These are phyloP conservation scores for Boloria selene DNA, from an alignment of 2,888 invertebrate species.

Conservation along the genomic window DNA sequence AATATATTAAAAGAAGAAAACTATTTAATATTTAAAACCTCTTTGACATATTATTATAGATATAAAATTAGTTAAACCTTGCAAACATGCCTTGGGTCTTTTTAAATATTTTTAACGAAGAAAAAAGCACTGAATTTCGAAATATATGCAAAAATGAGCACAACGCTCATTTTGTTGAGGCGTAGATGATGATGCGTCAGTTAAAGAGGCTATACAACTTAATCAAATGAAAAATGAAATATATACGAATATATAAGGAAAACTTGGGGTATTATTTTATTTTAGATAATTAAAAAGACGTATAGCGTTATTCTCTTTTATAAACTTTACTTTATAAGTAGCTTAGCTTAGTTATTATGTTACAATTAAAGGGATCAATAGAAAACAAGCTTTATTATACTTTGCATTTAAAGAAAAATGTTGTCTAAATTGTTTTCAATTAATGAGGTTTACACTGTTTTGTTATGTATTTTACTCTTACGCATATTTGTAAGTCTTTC, in stretches of 20 bases:
- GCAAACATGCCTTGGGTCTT: conserved; percentile 32
- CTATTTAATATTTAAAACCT: not conserved
- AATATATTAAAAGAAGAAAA: too few species aligned
- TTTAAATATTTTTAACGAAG: conserved; percentile 36
- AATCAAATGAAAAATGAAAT: conserved; percentile 35
- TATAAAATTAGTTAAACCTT: conserved; percentile 19
- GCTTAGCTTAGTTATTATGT: conserved; percentile 33
- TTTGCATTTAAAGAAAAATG: conserved; percentile 10
- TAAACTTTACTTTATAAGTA: conserved; percentile 24
- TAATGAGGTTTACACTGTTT: too few species aligned
- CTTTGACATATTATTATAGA: not conserved
- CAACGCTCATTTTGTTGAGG: conserved; percentile 34
- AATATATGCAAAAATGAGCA: conserved; percentile 36
- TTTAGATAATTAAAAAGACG: conserved; percentile 27
- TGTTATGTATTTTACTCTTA: too few species aligned
- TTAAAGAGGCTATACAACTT: conserved; percentile 37
- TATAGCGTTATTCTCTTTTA: conserved; percentile 19
- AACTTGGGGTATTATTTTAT: conserved; percentile 28
- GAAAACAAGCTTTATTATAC: conserved; percentile 23
- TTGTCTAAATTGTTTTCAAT: not conserved
- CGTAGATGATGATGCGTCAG: conserved; percentile 38
- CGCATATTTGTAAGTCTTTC: too few species aligned
- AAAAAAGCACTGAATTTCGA: conserved; percentile 35
- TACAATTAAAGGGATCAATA: conserved; percentile 23
- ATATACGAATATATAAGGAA: conserved; percentile 17